Evolutionary conservation across 2,113 vertebrate species (phyloP).

Genomic region (Dasypus novemcinctus): DNA sequence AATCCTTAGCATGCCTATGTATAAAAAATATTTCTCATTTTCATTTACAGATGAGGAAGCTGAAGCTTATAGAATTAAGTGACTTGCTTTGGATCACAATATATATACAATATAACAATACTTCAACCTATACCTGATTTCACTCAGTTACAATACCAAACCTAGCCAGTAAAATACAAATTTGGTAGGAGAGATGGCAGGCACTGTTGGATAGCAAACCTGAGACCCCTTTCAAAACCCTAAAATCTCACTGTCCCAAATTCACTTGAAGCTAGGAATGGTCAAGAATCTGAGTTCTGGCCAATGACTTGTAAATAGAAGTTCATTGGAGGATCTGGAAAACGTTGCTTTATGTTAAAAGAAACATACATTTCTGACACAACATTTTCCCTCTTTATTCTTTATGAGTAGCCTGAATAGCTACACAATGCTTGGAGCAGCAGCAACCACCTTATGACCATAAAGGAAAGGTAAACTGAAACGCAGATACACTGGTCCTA

Average conservation of each 20-base stretch:
- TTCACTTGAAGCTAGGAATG: background rate
- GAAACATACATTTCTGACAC: background rate
- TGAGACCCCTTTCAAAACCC: background rate
- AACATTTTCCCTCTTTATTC: background rate
- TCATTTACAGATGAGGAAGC: background rate
- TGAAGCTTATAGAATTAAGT: background rate
- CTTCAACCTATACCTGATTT: background rate
- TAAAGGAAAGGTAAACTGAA: background rate
- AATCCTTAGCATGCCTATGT: background rate
- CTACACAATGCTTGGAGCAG: background rate
- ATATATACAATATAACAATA: background rate
- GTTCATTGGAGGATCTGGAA: background rate
- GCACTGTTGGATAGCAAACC: background rate
- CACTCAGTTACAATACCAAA: background rate
- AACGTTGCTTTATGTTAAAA: conserved; percentile 7
- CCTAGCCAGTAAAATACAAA: background rate
- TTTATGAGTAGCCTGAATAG: background rate
- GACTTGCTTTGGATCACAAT: background rate
- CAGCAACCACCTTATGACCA: background rate
- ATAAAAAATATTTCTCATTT: background rate
- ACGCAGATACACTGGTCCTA: background rate
- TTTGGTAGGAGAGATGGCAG: background rate
- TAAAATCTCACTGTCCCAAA: background rate
- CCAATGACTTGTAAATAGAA: background rate
- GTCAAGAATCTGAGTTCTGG: background rate